Conservation (phyloP, 2,888 invertebrate species). For the Zaprionus lineosus region DNA sequence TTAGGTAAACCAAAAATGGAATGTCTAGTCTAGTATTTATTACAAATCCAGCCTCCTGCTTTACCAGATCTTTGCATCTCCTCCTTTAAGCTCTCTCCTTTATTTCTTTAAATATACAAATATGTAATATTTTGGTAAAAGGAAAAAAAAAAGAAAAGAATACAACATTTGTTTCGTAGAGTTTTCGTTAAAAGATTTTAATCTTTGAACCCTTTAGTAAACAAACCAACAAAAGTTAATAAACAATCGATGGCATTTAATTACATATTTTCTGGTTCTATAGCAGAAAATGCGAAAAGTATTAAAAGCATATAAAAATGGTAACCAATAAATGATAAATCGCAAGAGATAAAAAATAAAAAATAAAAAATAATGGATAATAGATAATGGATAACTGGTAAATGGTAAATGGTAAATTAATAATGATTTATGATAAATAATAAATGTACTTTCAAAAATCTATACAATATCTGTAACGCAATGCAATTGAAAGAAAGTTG, state of each 20-base stretch:
- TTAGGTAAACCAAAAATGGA: slow-evolving; percentile 12
- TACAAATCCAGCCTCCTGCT: slow-evolving; percentile 27
- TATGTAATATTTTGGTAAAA: slow-evolving; percentile 20
- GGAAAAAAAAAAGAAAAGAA: too few species aligned
- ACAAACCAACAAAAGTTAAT: slow-evolving; percentile 37
- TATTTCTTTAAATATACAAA: slow-evolving; percentile 3
- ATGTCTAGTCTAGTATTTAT: slow-evolving; percentile 16
- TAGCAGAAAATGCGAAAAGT: slow-evolving; percentile 46
- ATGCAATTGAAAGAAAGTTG: too few species aligned
- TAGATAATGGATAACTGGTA: too few species aligned
- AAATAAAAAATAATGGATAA: too few species aligned
- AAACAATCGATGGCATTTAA: slow-evolving; percentile 65
- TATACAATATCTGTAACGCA: too few species aligned
- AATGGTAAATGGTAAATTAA: too few species aligned
- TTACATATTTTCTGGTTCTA: slow-evolving; percentile 30
- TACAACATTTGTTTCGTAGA: slow-evolving; percentile 17
- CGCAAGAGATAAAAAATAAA: slow-evolving; percentile 13
- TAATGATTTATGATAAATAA: too few species aligned
- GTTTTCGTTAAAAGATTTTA: slow-evolving; percentile 21
- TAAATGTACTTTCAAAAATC: too few species aligned
- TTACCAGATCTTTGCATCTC: slow-evolving; percentile 21
- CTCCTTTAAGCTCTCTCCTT: neutral
- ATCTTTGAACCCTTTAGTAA: slow-evolving; percentile 41
- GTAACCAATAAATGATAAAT: slow-evolving; percentile 16
- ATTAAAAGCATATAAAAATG: slow-evolving; percentile 56